Evolutionary conservation across 2,797 vertebrate genomes (phyloP), one percentile per base, ranked within the genome.

Genomic region (Pipistrellus pygmaeus): DNA sequence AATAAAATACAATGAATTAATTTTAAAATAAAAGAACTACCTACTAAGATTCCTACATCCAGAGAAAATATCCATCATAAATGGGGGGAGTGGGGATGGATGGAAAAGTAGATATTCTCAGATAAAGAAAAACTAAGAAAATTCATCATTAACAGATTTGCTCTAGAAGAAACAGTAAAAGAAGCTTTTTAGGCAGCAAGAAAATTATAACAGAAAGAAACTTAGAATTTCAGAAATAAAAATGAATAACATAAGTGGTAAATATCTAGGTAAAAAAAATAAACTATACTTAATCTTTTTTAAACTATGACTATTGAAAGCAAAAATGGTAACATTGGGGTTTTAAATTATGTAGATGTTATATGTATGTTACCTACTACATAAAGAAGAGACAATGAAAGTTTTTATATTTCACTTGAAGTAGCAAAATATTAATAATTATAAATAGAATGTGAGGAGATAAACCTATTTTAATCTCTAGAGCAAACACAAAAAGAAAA

Each of bases 341-440:
- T 87, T 94, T 82, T 23, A 66, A 82, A 76, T 32, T 81, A 69
- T 17, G 1, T 68, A 80, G 12, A 60, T 51, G 41, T 48, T 48
- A 72, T 38, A 9, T 23, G 11, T 57, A 66, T n/a, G 44, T 73
- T 27, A 80, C 57, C 38, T 60, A 69, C 7, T 71, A 77, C 32
- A 68, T 48, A 66, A 92, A 88, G 8, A 73, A 48, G n/a, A 93
- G 32, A 93, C 21, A 41, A 53, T 38, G 51, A 48, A 62, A 27
- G 84, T 69, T 83, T 76, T 20, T 62, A 71, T 62, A n/a, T 85
- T 71, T 92, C 25, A 86, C 66, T 80, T 41, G 14, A 83, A 38
- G 27, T 60, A 15, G 25, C 20, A 60, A 80, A 88, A 89, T 71
- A 77, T n/a, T 84, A 77, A 89, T 71, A 77, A 90, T 62, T 84